A percentile compares a stretch with the other conserved stretches of the same genome.
Conservation (phyloP, 2,888 invertebrate genomes). For the Lagria hirta region DNA sequence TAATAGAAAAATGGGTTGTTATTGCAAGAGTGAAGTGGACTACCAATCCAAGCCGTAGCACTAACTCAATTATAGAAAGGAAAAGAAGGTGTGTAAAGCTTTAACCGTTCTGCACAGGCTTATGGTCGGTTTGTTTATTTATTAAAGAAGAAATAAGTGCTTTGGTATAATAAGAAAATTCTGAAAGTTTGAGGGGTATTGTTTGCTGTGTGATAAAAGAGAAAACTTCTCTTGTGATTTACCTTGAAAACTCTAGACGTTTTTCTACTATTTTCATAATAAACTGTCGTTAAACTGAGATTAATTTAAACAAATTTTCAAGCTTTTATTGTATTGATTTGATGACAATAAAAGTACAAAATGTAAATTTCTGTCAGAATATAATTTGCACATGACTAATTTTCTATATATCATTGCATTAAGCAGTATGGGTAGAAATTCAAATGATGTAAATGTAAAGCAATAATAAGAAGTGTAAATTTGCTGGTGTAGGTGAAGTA, state of each 20-base stretch:
- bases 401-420: no score
- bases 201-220: conserved; percentile 17
- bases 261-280: not conserved
- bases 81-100: conserved; percentile 9
- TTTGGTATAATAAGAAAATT: conserved; percentile 19
- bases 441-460: no score
- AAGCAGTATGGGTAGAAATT: no score
- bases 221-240: conserved; percentile 8
- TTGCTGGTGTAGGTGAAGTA: conserved; percentile 2
- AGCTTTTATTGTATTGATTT: no score
- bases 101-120: conserved; percentile 15
- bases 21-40: conserved; percentile 46
- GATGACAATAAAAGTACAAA: no score
- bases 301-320: not conserved
- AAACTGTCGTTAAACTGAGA: not conserved
- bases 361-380: no score
- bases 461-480: no score
- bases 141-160: conserved; percentile 14
- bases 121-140: conserved; percentile 22
- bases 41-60: conserved; percentile 27
- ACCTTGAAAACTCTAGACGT: not conserved
- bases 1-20: conserved; percentile 52
- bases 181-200: conserved; percentile 14
- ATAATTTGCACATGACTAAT: no score
- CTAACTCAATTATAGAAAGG: conserved; percentile 27